Conservation (phyloP, 2,888 invertebrate species). For the Trissonchulus sp. region DNA sequence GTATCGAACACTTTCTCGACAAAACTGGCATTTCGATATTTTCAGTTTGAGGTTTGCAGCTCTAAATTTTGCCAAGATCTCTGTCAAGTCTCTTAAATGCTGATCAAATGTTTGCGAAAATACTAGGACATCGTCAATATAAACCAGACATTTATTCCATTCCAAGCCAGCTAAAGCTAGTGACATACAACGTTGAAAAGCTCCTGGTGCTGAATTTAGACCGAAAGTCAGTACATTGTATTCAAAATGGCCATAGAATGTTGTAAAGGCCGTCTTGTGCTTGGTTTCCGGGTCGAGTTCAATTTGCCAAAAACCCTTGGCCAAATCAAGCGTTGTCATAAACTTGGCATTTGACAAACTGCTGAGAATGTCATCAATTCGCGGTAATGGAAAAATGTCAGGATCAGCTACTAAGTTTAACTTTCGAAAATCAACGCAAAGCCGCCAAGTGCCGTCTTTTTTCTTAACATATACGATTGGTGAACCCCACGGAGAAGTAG, state of each 20-base stretch:
- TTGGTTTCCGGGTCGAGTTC: conserved; percentile 30
- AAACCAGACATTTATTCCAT: conserved; percentile 19
- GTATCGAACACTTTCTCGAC: background rate
- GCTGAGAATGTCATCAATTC: conserved; percentile 10
- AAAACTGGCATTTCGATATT: background rate
- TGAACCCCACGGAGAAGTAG: conserved; percentile 46
- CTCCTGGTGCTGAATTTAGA: conserved; percentile 33
- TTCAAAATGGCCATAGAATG: conserved; percentile 35
- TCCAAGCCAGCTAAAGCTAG: background rate
- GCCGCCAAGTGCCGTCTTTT: too few species aligned
- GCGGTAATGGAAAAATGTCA: conserved; percentile 24
- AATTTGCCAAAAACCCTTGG: conserved; percentile 28
- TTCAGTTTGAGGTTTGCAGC: background rate
- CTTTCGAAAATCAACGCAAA: too few species aligned
- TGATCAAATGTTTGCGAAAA: background rate
- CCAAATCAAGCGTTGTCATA: conserved; percentile 25
- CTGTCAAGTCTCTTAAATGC: background rate
- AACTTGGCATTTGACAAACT: background rate
- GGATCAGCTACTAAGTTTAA: conserved; percentile 35
- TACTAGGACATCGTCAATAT: conserved; percentile 21
- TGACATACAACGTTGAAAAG: conserved; percentile 35
- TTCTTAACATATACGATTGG: conserved; percentile 50
- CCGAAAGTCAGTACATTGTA: conserved; percentile 25
- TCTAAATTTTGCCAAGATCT: background rate
- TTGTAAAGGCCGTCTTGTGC: conserved; percentile 34